Evolutionary conservation across 2,113 vertebrate species (phyloP).

Genomic region (Cettia cetti): DNA sequence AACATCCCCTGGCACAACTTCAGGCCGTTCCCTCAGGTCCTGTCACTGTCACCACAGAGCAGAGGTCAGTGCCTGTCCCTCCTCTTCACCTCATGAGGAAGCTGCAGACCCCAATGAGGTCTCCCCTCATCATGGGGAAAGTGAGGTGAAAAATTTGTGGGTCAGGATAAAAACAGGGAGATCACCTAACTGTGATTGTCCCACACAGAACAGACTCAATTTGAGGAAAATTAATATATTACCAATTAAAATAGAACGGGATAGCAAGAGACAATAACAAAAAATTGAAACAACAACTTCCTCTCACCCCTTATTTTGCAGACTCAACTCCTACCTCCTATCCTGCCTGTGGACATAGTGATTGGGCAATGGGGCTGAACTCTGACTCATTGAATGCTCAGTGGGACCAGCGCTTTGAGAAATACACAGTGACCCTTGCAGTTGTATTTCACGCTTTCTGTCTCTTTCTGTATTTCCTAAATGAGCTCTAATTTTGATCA

Average conservation of each 20-base stretch:
- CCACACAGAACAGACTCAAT: neutral
- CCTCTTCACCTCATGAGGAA: neutral
- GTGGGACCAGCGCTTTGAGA: neutral
- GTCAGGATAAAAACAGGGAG: neutral
- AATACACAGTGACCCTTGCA: neutral
- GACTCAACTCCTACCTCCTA: neutral
- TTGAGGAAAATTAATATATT: neutral
- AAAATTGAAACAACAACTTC: neutral
- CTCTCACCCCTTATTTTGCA: neutral
- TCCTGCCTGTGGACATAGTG: neutral
- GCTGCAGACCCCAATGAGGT: neutral
- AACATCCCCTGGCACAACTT: rapidly evolving
- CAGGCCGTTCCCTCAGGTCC: rapidly evolving
- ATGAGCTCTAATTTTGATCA: neutral
- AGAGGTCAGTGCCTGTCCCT: neutral
- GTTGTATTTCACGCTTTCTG: neutral
- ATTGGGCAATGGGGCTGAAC: neutral
- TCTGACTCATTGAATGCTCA: neutral
- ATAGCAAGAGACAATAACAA: neutral
- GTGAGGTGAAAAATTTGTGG: neutral
- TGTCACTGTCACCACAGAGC: neutral
- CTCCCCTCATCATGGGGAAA: neutral
- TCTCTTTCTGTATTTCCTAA: neutral
- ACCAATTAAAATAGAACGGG: neutral
- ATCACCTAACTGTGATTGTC: neutral